These are phyloP conservation scores for Mormyrus iriodes DNA, from an alignment of 2,113 vertebrate genomes.

Conservation along the genomic window DNA sequence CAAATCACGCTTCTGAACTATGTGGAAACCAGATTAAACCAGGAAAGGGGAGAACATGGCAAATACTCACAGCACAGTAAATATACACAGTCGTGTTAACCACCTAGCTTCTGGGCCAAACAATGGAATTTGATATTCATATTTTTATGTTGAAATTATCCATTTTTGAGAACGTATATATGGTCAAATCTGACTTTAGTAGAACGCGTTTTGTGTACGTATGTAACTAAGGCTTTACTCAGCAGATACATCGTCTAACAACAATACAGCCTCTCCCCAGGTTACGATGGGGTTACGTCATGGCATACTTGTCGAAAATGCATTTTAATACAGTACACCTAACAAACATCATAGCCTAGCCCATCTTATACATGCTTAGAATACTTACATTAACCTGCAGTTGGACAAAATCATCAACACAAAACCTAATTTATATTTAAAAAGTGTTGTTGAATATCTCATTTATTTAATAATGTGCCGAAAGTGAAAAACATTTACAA, in stretches of 20 bases:
- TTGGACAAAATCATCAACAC: too few relatives aligned
- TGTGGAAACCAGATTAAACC: not conserved
- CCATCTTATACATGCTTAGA: too few relatives aligned
- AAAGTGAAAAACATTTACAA: too few relatives aligned
- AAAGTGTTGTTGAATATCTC: too few relatives aligned
- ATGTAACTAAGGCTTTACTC: not conserved
- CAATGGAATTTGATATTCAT: not conserved
- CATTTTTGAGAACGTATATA: not conserved
- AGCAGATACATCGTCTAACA: not conserved
- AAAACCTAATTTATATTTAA: too few relatives aligned
- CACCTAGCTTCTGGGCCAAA: not conserved
- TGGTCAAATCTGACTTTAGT: not conserved
- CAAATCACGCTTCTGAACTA: not conserved
- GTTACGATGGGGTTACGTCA: too few relatives aligned
- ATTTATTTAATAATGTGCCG: too few relatives aligned
- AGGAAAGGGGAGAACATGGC: not conserved
- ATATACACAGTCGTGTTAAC: not conserved
- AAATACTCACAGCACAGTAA: not conserved
- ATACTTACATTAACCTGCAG: too few relatives aligned
- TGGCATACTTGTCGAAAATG: too few relatives aligned
- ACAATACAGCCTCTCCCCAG: too few relatives aligned
- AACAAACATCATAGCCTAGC: too few relatives aligned
- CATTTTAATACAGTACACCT: too few relatives aligned
- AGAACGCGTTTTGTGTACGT: not conserved
- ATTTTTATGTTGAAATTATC: not conserved